These are phyloP conservation scores for Hesperophylax magnus DNA, from an alignment of 1,140 invertebrate species.

Conservation along the genomic window DNA sequence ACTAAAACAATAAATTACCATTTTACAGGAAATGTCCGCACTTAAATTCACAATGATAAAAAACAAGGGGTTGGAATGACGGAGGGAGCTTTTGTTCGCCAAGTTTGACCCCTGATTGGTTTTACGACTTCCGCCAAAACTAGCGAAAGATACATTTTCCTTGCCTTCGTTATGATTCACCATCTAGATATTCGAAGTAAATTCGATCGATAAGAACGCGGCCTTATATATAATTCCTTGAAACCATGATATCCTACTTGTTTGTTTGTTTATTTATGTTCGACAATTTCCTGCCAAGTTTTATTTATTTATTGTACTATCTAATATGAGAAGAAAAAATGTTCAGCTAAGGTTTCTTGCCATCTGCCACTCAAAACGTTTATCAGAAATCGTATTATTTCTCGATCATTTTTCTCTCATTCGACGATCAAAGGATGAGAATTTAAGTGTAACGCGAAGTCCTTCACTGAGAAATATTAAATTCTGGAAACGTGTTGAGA, in stretches of 20 bases:
- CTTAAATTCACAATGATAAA: constrained; percentile 57
- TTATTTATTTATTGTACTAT: too few species aligned
- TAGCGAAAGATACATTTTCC: background rate
- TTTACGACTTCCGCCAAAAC: constrained; percentile 55
- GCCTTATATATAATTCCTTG: too few species aligned
- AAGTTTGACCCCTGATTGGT: constrained; percentile 53
- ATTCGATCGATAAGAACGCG: too few species aligned
- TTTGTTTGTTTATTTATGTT: too few species aligned
- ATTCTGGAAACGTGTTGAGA: constrained; percentile 43
- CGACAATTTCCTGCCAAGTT: too few species aligned
- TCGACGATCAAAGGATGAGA: constrained; percentile 16
- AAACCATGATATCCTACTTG: too few species aligned
- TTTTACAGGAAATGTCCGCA: constrained; percentile 57
- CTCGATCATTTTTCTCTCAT: constrained; percentile 21
- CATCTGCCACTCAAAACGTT: background rate
- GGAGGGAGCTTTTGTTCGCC: constrained; percentile 39
- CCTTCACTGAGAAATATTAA: constrained; percentile 49
- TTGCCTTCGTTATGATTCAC: too few species aligned
- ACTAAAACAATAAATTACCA: constrained; percentile 57
- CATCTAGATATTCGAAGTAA: too few species aligned
- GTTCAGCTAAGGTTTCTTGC: background rate
- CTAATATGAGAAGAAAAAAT: too few species aligned
- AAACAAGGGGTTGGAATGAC: constrained; percentile 35
- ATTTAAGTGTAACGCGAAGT: constrained; percentile 20
- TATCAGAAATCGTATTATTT: constrained; percentile 6